Conservation (phyloP, 2,797 vertebrate species). For the Mionectes olivaceus region DNA sequence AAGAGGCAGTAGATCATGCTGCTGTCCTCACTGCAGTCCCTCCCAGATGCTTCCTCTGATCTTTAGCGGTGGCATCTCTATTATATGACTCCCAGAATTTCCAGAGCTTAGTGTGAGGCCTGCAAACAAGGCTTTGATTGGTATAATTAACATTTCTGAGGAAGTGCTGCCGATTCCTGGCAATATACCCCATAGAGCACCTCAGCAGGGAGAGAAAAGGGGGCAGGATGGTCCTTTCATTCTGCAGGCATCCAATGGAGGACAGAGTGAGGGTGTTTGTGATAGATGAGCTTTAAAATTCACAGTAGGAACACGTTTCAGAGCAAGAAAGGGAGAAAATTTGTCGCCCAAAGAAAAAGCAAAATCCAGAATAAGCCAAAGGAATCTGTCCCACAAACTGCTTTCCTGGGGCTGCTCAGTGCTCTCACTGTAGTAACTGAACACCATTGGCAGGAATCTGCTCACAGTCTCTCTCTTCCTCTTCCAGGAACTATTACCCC, state of each 20-base stretch:
- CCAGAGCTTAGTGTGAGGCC: slow-evolving; percentile 44
- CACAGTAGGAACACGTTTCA: background rate
- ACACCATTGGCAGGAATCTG: slow-evolving; percentile 59
- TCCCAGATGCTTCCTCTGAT: slow-evolving; percentile 58
- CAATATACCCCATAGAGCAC: slow-evolving; percentile 49
- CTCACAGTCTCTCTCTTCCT: slow-evolving; percentile 62
- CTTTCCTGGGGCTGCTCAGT: slow-evolving; percentile 58
- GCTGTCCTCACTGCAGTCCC: slow-evolving; percentile 46
- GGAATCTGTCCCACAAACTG: slow-evolving; percentile 57
- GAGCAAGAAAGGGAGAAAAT: slow-evolving; percentile 57
- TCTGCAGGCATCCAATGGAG: background rate
- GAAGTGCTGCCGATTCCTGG: slow-evolving; percentile 39
- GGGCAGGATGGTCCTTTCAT: background rate
- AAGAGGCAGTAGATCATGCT: slow-evolving; percentile 52
- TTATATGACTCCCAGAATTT: slow-evolving; percentile 57
- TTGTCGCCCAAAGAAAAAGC: slow-evolving; percentile 37
- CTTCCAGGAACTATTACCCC: slow-evolving; percentile 70
- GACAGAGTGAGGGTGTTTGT: slow-evolving; percentile 1
- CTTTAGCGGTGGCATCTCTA: slow-evolving; percentile 46
- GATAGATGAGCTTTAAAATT: slow-evolving; percentile 4
- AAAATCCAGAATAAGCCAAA: slow-evolving; percentile 47
- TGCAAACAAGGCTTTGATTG: slow-evolving; percentile 55
- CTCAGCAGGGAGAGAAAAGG: slow-evolving; percentile 22
- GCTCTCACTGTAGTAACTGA: slow-evolving; percentile 55
- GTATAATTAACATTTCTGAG: slow-evolving; percentile 61